phyloP scores from a whole-genome alignment of 2,797 vertebrate species.

The Tokudaia muenninki region DNA sequence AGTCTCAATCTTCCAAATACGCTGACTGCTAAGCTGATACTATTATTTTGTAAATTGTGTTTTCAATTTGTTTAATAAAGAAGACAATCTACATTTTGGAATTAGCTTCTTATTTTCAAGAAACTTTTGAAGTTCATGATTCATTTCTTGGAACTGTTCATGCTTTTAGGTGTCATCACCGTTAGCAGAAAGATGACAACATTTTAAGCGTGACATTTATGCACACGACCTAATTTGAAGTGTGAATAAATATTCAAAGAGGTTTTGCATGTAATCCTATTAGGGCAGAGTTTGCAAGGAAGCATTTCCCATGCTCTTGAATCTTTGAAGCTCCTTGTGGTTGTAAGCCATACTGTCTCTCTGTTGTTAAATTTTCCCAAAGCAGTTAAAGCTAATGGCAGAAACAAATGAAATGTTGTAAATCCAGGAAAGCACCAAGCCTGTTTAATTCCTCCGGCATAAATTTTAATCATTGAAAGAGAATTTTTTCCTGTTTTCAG shows the following conservation, averaged over 20 bases:
- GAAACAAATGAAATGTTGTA: constrained; percentile 75
- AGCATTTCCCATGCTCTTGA: constrained; percentile 67
- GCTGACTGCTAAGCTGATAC: constrained; percentile 64
- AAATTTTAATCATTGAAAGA: constrained; percentile 82
- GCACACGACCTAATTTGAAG: constrained; percentile 77
- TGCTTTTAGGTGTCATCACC: constrained; percentile 79
- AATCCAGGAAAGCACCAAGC: constrained; percentile 77
- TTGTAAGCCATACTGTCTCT: constrained; percentile 61
- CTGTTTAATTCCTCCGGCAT: constrained; percentile 71
- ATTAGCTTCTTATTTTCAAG: constrained; percentile 76
- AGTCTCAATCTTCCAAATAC: constrained; percentile 73
- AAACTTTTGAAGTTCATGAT: constrained; percentile 68
- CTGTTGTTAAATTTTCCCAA: constrained; percentile 81
- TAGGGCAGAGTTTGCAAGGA: constrained; percentile 67
- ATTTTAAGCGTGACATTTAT: constrained; percentile 78
- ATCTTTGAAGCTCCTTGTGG: constrained; percentile 78
- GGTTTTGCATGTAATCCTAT: constrained; percentile 69
- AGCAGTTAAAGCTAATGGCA: constrained; percentile 73
- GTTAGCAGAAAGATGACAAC: constrained; percentile 63
- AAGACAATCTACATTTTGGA: constrained; percentile 54
- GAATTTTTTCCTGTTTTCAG: constrained; percentile 63
- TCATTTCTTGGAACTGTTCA: constrained; percentile 69
- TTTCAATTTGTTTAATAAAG: constrained; percentile 76
- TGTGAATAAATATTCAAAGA: constrained; percentile 77
- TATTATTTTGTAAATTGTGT: constrained; percentile 77